phyloP scores from a whole-genome alignment of 1,140 invertebrate species.

The Phenacoccus solenopsis region DNA sequence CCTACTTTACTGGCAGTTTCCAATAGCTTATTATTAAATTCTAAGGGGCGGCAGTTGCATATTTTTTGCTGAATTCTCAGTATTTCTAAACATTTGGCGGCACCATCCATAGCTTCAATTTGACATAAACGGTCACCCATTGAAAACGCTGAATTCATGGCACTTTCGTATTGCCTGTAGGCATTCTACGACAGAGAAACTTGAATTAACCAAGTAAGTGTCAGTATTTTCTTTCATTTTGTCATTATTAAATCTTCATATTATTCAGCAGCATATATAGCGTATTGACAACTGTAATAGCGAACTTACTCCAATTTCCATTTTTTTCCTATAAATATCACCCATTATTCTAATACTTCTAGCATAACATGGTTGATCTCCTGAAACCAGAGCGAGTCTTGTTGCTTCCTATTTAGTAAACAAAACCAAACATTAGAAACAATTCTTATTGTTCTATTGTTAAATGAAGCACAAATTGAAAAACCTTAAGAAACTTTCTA shows the following conservation, averaged over 20 bases:
- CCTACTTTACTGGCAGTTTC: conserved; percentile 68
- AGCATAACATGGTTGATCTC: conserved; percentile 68
- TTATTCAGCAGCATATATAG: not conserved
- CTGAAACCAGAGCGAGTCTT: conserved; percentile 58
- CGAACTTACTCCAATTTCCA: conserved; percentile 52
- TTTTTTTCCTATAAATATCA: conserved; percentile 67
- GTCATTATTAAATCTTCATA: no score
- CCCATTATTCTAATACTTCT: conserved; percentile 66
- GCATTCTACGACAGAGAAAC: conserved; percentile 41
- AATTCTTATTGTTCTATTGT: no score
- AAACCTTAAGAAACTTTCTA: no score
- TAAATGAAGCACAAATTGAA: no score
- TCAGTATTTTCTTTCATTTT: no score
- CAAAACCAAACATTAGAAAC: no score
- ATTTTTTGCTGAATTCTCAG: conserved; percentile 63
- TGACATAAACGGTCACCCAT: conserved; percentile 66
- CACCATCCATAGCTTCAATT: conserved; percentile 78
- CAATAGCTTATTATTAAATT: conserved; percentile 65
- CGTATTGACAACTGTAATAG: not conserved
- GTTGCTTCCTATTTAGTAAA: conserved; percentile 68
- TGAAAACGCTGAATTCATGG: conserved; percentile 63
- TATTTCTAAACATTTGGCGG: conserved; percentile 61
- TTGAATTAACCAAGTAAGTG: not conserved
- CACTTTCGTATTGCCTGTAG: conserved; percentile 64
- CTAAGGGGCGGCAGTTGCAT: conserved; percentile 66